A percentile compares a stretch with the other conserved stretches of the same genome.
phyloP scores from a whole-genome alignment of 2,797 vertebrate genomes.

The Channallabes apus region DNA sequence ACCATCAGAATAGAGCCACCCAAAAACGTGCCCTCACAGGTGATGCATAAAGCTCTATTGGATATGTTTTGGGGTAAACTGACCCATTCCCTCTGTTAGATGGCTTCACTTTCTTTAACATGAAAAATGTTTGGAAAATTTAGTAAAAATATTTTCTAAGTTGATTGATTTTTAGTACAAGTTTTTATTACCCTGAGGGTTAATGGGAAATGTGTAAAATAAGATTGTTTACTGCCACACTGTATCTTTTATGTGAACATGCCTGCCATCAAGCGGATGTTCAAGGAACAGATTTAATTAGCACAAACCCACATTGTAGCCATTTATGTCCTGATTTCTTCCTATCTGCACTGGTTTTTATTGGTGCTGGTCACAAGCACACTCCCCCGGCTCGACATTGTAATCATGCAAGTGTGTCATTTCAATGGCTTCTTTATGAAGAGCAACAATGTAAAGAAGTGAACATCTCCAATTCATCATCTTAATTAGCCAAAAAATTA shows the following conservation, averaged over 20 bases:
- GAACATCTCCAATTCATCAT: background rate
- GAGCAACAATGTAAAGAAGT: background rate
- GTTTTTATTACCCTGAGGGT: background rate
- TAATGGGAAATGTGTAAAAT: background rate
- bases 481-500: background rate
- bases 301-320: background rate
- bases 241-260: background rate
- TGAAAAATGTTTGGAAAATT: background rate
- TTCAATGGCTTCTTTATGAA: background rate
- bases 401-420: background rate
- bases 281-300: background rate
- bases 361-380: background rate
- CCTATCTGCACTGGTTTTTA: background rate
- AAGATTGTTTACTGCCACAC: background rate
- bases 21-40: conserved; percentile 98
- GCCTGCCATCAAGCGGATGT: background rate
- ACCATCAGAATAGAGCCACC: conserved; percentile 98
- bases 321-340: background rate
- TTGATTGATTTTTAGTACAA: background rate
- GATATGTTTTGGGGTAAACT: background rate
- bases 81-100: background rate
- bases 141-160: background rate
- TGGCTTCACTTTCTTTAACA: background rate
- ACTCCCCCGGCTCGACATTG: too few species aligned
- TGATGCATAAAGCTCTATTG: conserved; percentile 62